A percentile compares a stretch with the other conserved stretches of the same genome.
These are phyloP conservation scores for Nesogale talazaci DNA, from an alignment of 2,113 vertebrate genomes.

Conservation along the genomic window DNA sequence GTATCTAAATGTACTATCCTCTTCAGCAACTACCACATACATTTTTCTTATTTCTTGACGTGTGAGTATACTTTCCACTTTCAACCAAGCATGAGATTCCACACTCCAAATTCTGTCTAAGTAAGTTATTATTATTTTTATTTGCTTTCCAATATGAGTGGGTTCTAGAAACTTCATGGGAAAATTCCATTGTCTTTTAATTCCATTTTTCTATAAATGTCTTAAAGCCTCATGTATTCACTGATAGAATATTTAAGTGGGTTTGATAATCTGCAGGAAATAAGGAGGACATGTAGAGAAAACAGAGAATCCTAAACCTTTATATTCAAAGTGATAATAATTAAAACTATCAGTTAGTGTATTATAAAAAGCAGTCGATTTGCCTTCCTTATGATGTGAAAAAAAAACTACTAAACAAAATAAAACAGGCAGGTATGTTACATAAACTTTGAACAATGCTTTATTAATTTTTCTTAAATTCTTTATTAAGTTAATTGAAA, in stretches of 20 bases:
- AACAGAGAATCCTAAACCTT: not conserved
- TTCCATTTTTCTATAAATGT: too few relatives aligned
- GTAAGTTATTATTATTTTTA: not conserved
- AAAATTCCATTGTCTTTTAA: too few relatives aligned
- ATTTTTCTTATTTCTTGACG: conserved; percentile 50
- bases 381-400: too few relatives aligned
- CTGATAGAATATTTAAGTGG: not conserved
- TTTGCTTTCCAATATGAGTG: not conserved
- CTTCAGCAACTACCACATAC: conserved; percentile 60
- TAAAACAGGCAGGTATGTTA: not conserved
- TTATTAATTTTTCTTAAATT: not conserved
- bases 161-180: too few relatives aligned
- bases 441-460: not conserved
- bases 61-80: conserved; percentile 3
- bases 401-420: too few relatives aligned
- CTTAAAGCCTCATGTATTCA: not conserved
- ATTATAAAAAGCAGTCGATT: not conserved
- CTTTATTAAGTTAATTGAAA: not conserved
- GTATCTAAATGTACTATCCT: conserved; percentile 38
- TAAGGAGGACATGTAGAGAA: not conserved
- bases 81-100: conserved; percentile 40
- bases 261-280: conserved; percentile 34
- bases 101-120: not conserved
- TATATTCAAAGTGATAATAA: not conserved
- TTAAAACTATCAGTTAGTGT: not conserved